Percentiles rank a stretch among this genome's conserved stretches.
These are phyloP conservation scores for Lycaena phlaeas DNA, from an alignment of 2,888 invertebrate species.

Conservation along the genomic window DNA sequence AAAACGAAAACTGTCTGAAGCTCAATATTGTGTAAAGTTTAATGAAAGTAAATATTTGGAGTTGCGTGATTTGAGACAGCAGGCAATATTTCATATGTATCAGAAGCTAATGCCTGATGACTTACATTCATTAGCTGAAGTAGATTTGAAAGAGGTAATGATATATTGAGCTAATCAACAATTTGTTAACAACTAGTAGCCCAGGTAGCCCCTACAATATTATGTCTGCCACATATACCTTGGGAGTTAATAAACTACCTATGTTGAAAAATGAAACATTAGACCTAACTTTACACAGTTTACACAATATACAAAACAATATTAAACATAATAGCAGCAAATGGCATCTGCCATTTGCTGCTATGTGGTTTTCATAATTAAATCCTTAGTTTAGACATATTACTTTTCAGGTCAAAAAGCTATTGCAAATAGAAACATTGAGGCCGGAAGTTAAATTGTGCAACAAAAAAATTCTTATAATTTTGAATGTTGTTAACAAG, in stretches of 20 bases:
- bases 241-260: too few species aligned
- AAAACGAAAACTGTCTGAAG: conserved; percentile 42
- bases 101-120: conserved; percentile 30
- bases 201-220: too few species aligned
- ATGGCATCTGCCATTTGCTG: too few species aligned
- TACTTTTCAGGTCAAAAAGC: conserved; percentile 36
- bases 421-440: conserved; percentile 29
- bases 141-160: conserved; percentile 29
- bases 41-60: conserved; percentile 38
- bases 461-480: conserved; percentile 42
- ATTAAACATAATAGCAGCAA: too few species aligned
- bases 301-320: too few species aligned
- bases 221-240: too few species aligned
- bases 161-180: too few species aligned
- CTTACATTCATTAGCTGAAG: conserved; percentile 25
- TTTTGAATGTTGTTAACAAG: conserved; percentile 31
- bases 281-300: too few species aligned
- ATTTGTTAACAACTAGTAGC: too few species aligned
- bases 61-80: conserved; percentile 35
- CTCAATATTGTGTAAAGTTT: conserved; percentile 35
- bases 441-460: conserved; percentile 41
- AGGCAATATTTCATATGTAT: conserved; percentile 33
- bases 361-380: too few species aligned
- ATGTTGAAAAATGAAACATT: too few species aligned
- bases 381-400: too few species aligned